phyloP scores from a whole-genome alignment of 2,113 vertebrate genomes.

The Rhegmatorhina hoffmannsi region DNA sequence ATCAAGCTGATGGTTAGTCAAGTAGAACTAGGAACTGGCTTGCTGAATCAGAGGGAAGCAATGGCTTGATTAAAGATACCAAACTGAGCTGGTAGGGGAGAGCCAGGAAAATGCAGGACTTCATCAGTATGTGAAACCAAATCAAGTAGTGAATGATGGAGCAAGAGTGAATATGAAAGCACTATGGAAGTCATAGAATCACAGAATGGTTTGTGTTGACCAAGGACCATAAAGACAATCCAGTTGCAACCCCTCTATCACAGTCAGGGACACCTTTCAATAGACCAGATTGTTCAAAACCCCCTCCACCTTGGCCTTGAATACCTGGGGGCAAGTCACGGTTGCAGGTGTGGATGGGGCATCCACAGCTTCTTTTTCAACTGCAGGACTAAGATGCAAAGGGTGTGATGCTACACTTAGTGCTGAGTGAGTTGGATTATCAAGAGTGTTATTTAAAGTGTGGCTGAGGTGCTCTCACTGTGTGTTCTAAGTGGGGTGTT shows the following conservation, averaged over 20 bases:
- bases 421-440: not conserved
- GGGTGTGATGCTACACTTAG: not conserved
- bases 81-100: not conserved
- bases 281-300: not conserved
- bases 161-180: not conserved
- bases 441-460: fast-evolving
- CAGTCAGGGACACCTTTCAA: not conserved
- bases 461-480: not conserved
- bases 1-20: not conserved
- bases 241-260: not conserved
- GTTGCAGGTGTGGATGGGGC: not conserved
- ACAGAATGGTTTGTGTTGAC: not conserved
- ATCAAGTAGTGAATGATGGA: fast-evolving
- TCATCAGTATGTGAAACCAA: not conserved
- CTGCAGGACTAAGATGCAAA: not conserved
- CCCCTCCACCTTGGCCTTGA: not conserved
- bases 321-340: not conserved
- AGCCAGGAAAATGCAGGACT: not conserved
- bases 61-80: not conserved
- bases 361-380: not conserved
- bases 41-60: not conserved
- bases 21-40: not conserved
- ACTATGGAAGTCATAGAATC: not conserved
- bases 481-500: fast-evolving
- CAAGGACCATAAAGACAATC: not conserved